Percentiles rank a stretch among this genome's conserved stretches.
Conservation (phyloP, 2,888 invertebrate genomes). For the Lepetodrilus schrolli region DNA sequence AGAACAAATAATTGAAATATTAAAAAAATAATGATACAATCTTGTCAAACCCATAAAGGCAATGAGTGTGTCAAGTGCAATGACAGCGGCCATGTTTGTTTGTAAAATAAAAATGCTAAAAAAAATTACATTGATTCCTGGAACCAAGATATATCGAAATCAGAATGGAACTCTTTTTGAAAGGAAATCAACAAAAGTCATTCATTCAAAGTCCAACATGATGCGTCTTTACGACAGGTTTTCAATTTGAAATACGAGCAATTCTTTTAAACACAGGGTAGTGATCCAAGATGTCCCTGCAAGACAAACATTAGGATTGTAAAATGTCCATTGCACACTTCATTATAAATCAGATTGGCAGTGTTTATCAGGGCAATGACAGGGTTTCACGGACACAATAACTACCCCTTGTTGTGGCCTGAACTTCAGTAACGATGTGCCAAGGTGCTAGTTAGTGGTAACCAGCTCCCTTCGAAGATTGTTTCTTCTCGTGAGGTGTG, state of each 20-base stretch:
- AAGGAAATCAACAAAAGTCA: constrained; percentile 3
- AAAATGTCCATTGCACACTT: not conserved
- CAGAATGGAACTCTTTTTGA: too few species aligned
- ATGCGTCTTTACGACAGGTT: not conserved
- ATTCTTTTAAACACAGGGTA: constrained; percentile 17
- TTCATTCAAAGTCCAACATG: constrained; percentile 1
- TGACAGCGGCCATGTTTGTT: too few species aligned
- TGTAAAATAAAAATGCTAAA: too few species aligned
- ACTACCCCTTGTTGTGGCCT: constrained; percentile 16
- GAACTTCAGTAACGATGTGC: constrained; percentile 12
- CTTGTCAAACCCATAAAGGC: too few species aligned
- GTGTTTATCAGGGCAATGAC: constrained; percentile 18
- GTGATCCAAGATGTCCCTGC: not conserved
- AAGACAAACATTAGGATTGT: constrained; percentile 8
- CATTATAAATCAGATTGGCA: not conserved
- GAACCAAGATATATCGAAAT: too few species aligned
- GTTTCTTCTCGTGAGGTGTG: too few species aligned
- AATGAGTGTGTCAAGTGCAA: too few species aligned
- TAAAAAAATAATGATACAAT: too few species aligned
- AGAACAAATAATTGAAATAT: too few species aligned
- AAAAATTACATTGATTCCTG: too few species aligned
- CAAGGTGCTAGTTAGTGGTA: not conserved
- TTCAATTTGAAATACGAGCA: constrained; percentile 12
- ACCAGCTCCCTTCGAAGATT: too few species aligned
- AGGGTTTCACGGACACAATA: constrained; percentile 4